These are phyloP conservation scores for Calameuta filiformis DNA, from an alignment of 2,888 invertebrate species.

Conservation along the genomic window DNA sequence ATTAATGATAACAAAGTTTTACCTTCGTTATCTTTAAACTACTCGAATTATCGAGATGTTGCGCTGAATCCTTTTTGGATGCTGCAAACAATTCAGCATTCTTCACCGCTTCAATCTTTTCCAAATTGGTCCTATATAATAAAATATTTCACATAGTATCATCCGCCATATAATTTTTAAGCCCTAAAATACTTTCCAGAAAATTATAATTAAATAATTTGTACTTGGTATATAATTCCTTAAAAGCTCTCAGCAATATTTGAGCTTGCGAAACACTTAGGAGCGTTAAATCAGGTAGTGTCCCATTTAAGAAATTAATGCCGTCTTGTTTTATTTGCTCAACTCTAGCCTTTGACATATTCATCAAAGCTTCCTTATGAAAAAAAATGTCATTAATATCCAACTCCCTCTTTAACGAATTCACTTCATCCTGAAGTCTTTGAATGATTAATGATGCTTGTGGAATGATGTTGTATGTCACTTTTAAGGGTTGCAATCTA, in stretches of 20 bases:
- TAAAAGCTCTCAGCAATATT: conserved; percentile 58
- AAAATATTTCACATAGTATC: background rate
- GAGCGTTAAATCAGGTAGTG: conserved; percentile 57
- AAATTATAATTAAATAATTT: background rate
- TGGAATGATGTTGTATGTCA: conserved; percentile 33
- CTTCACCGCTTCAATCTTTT: background rate
- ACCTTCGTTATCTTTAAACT: background rate
- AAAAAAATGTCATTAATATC: conserved; percentile 58
- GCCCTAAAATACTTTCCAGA: background rate
- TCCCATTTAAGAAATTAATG: conserved; percentile 56
- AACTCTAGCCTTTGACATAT: conserved; percentile 55
- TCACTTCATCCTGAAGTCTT: conserved; percentile 49
- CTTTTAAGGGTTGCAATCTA: conserved; percentile 32
- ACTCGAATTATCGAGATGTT: background rate
- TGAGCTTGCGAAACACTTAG: conserved; percentile 59
- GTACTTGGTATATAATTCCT: conserved; percentile 52
- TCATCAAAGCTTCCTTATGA: conserved; percentile 53
- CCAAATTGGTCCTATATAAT: background rate
- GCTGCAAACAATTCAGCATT: background rate
- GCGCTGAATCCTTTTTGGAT: background rate
- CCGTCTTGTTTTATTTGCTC: conserved; percentile 58
- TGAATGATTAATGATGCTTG: conserved; percentile 44
- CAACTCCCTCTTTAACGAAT: conserved; percentile 51
- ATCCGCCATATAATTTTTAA: background rate
- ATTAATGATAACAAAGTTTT: background rate